Percentiles rank a stretch among this genome's conserved stretches.
Conservation (phyloP, 2,113 vertebrate species). For the Talpa occidentalis region DNA sequence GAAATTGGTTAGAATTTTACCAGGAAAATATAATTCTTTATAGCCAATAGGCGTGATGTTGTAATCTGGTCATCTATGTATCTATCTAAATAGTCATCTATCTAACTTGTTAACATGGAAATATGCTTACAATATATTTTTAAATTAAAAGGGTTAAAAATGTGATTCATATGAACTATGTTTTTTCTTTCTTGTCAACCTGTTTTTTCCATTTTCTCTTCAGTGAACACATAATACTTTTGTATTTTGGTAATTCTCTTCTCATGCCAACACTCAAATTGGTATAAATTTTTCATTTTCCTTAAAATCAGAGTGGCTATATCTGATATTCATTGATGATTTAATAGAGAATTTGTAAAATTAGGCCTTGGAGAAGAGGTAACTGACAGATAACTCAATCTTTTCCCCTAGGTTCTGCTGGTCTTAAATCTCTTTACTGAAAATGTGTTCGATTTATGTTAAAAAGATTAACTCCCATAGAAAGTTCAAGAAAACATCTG, state of each 20-base stretch:
- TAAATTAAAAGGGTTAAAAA: slow-evolving; percentile 17
- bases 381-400: not conserved
- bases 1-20: slow-evolving; percentile 16
- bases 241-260: not conserved
- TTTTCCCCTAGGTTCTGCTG: not conserved
- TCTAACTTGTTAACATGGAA: not conserved
- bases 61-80: too few species aligned
- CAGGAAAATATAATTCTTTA: not conserved
- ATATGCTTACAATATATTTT: not conserved
- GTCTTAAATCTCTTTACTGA: not conserved
- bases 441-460: not conserved
- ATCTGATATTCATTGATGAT: not conserved
- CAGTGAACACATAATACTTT: not conserved
- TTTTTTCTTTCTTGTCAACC: not conserved
- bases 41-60: not conserved
- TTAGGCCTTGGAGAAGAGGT: not conserved
- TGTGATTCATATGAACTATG: not conserved
- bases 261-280: not conserved
- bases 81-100: not conserved
- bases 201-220: slow-evolving; percentile 16
- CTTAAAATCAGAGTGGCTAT: not conserved
- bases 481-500: not conserved
- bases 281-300: not conserved
- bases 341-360: slow-evolving; percentile 1
- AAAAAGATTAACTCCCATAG: not conserved